Conservation (phyloP, 1,140 invertebrate species). For the Anastrepha ludens region DNA sequence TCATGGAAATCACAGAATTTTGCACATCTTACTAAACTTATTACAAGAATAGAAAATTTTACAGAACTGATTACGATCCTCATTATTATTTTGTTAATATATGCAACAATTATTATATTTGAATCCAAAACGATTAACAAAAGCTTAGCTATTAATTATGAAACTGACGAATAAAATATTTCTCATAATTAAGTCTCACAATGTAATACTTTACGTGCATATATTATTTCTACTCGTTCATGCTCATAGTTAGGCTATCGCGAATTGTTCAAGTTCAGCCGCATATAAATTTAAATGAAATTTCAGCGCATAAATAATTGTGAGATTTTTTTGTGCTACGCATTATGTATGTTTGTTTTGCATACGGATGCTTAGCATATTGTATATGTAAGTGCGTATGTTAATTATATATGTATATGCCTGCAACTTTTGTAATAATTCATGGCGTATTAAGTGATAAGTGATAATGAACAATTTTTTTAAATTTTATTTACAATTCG, state of each 20-base stretch:
- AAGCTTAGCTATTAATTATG: not conserved
- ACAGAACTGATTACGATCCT: not conserved
- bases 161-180: not conserved
- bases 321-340: not conserved
- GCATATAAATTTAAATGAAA: not conserved
- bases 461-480: conserved; percentile 31
- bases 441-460: not conserved
- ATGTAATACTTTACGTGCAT: not conserved
- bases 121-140: not conserved
- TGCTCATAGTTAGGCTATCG: not conserved
- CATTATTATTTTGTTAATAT: not conserved
- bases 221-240: not conserved
- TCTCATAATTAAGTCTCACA: not conserved
- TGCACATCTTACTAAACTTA: not conserved
- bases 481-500: not conserved
- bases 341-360: not conserved
- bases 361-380: not conserved
- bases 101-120: conserved; percentile 10
- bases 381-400: not conserved
- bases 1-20: not conserved
- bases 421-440: not conserved
- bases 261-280: not conserved
- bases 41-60: conserved; percentile 4
- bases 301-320: not conserved
- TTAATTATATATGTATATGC: not conserved